These are phyloP conservation scores for Chrysopilus asiliformis DNA, from an alignment of 2,888 invertebrate species.

Conservation along the genomic window DNA sequence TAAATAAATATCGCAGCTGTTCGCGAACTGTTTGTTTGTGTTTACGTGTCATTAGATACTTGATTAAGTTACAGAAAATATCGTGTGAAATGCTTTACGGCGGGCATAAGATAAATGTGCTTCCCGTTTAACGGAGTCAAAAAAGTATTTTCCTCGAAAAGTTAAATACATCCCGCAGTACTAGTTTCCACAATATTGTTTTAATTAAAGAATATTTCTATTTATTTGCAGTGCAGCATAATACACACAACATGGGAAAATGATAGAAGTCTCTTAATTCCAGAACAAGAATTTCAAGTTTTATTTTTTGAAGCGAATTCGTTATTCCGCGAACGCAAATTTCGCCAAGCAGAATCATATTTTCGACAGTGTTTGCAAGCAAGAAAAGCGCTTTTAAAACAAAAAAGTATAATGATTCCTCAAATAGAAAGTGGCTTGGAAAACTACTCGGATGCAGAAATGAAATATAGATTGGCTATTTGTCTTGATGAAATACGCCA, in stretches of 20 bases:
- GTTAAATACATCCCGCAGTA: no score
- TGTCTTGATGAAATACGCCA: conserved; percentile 55
- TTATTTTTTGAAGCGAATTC: conserved; percentile 58
- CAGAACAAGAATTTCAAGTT: conserved; percentile 52
- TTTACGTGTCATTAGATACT: no score
- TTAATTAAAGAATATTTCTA: no score
- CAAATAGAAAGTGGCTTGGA: conserved; percentile 24
- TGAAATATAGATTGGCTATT: conserved; percentile 57
- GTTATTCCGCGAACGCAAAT: conserved; percentile 50
- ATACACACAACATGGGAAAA: conserved; percentile 51
- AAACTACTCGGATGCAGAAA: conserved; percentile 44
- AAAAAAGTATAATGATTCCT: conserved; percentile 22
- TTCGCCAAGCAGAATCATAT: conserved; percentile 51
- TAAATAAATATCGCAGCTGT: no score
- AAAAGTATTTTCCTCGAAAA: no score
- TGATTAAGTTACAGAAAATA: no score
- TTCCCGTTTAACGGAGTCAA: no score
- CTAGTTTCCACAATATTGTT: no score
- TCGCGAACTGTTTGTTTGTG: no score
- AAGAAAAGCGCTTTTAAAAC: conserved; percentile 25
- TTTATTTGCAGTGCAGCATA: conserved; percentile 45
- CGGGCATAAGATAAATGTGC: no score
- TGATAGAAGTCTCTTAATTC: conserved; percentile 36
- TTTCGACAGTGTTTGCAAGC: conserved; percentile 47
- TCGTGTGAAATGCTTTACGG: no score